Conservation (phyloP, 2,113 vertebrate genomes). For the Tor tambroides region DNA sequence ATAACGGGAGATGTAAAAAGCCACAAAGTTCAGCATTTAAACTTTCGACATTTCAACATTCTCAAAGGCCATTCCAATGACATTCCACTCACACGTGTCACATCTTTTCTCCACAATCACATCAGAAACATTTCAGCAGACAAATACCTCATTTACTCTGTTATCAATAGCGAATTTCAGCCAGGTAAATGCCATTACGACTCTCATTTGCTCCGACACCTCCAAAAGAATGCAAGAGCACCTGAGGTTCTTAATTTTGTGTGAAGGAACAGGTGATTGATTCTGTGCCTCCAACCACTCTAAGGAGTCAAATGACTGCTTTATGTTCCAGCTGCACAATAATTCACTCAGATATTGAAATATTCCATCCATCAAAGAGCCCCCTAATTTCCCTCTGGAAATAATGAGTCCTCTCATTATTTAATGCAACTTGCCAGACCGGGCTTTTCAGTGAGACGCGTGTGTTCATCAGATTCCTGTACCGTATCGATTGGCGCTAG, state of each 20-base stretch:
- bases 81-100: neutral
- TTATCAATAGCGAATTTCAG: slow-evolving; percentile 33
- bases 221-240: slow-evolving; percentile 30
- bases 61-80: neutral
- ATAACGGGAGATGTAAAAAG: slow-evolving; percentile 25
- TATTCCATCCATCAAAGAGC: slow-evolving; percentile 69
- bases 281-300: slow-evolving; percentile 49
- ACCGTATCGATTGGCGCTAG: slow-evolving; percentile 54
- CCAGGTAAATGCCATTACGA: slow-evolving; percentile 21
- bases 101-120: neutral
- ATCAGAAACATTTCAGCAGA: neutral
- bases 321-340: slow-evolving; percentile 62
- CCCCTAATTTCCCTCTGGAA: slow-evolving; percentile 68
- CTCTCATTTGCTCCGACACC: slow-evolving; percentile 39
- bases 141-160: slow-evolving; percentile 9
- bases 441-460: slow-evolving; percentile 11
- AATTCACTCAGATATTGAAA: slow-evolving; percentile 61
- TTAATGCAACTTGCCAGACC: slow-evolving; percentile 53
- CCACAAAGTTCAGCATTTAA: slow-evolving; percentile 50
- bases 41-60: slow-evolving; percentile 7
- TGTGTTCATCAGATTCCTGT: slow-evolving; percentile 58
- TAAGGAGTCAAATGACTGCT: slow-evolving; percentile 60
- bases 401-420: slow-evolving; percentile 61
- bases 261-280: slow-evolving; percentile 61
- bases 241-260: slow-evolving; percentile 54